Base-by-base conservation (phyloP, 2,113 vertebrate genomes). In the Empidonax traillii region DNA sequence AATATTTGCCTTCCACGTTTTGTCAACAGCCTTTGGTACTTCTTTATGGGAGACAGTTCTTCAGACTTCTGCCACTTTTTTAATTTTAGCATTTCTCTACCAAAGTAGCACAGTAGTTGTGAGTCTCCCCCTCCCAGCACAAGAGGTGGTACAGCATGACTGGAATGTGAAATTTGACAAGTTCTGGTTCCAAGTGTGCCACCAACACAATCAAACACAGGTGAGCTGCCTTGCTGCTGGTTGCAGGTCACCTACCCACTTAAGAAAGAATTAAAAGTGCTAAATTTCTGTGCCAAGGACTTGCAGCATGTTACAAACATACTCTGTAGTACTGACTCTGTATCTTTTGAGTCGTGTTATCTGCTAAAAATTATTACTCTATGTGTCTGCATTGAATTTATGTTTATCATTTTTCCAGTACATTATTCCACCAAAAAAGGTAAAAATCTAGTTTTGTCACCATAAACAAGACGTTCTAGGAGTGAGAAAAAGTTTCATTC, bases 131-230 rank as follows among this genome's bases (percentile, higher is more conserved):
- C 37, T 72, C 33, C 52, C 9, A 74, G 58, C 52, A 87, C 24
- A 71, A 35, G 24, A 43, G 8, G 16, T 51, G 31, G 30, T 41
- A 22, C 27, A 43, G 71, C 56, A 37, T 0, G 0, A 51, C 39
- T 39, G 10, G 28, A 74, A 63, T 5, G 5, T 37, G n/a, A 53
- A 56, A 81, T 44, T 47, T 24, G 39, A 43, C 33, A 43, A 67
- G 21, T 82, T 71, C 14, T 68, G 23, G 14, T 56, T 93, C 62
- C n/a, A 66, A 41, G 12, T 49, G 15, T 27, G 31, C 37, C 28
- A 80, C 15, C 33, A 43, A 72, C 31, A 56, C 23, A 30, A 52
- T 9, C 24, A 27, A 49, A 41, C 24, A 9, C 61, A 72, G 43
- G 49, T 33, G 43, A 93, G 58, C 66, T 44, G 28, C 69, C 82